Base-by-base conservation (phyloP, 2,113 vertebrate species). In the Helogale parvula region DNA sequence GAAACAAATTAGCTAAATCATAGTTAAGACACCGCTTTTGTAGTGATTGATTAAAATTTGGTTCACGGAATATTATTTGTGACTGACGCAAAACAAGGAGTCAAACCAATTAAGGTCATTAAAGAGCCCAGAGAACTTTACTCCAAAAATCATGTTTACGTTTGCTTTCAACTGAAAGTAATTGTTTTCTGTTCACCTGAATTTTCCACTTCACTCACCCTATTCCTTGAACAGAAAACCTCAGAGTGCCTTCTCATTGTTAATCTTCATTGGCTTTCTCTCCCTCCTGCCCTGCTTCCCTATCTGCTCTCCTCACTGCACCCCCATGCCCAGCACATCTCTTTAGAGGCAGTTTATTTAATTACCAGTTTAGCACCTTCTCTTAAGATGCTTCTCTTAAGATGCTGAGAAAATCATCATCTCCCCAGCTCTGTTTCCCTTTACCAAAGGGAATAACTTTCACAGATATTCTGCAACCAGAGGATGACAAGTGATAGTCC, bases 1-100 rank as follows among this genome's bases (percentile, higher is more conserved):
- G 35, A 90, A 97, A 92, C 89, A 97, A 98, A 96, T 97, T 82
- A 97, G 25, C 69, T 92, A 80, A 96, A 96, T 84, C 80, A 81
- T 15, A 93, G 82, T 93, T 77, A 90, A 79, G 63, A 92, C 16
- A 95, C 82, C 7, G 72, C 33, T 50, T 89, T 79, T 83, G 85
- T 87, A 93, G 47, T 19, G 31, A 88, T 31, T 97, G 93, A 96
- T 97, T 97, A 93, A 95, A 94, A 96, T 97, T 93, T 95, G 68
- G 77, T 92, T 87, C 63, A 91, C 1, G 0, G 23, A 71, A 13
- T 86, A 93, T 92, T 80, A 63, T 93, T 96, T 97, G 52, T 45
- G 76, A 93, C 29, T 57, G 41, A 90, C 45, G 27, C 68, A 92
- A 96, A 97, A 89, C 65, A 96, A 88, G 60, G 29, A 96, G 12